Evolutionary conservation across 2,113 vertebrate species (phyloP).

Genomic region (Sinosuthora webbiana): DNA sequence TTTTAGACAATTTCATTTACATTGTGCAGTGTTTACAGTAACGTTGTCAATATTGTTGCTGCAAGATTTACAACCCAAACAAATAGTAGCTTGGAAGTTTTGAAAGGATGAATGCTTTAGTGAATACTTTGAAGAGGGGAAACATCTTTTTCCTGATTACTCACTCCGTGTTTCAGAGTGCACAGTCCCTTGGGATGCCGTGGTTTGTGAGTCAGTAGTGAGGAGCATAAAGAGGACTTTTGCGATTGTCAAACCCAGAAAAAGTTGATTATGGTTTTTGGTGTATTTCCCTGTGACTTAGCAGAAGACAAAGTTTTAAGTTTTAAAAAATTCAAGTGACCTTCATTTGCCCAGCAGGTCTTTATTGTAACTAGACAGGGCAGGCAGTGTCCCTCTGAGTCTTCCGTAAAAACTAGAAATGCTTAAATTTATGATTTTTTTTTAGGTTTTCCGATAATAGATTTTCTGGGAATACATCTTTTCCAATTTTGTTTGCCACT

Average conservation of each 20-base stretch:
- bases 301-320: not conserved
- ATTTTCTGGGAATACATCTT: not conserved
- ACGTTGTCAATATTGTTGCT: not conserved
- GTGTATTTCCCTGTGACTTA: not conserved
- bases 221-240: conserved; percentile 13
- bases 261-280: conserved; percentile 3
- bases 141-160: conserved; percentile 71
- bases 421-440: not conserved
- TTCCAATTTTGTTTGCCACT: not conserved
- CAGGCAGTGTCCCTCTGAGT: not conserved
- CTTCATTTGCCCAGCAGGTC: not conserved
- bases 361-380: not conserved
- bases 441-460: not conserved
- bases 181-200: not conserved
- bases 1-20: not conserved
- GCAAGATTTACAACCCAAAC: not conserved
- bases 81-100: not conserved
- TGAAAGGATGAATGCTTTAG: conserved; percentile 35
- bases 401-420: not conserved
- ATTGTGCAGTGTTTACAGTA: not conserved
- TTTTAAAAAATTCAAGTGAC: not conserved
- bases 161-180: conserved; percentile 12
- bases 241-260: not conserved
- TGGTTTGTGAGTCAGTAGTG: conserved; percentile 38
- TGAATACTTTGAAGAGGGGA: conserved; percentile 58